phyloP scores from a whole-genome alignment of 1,140 invertebrate species.

The Chlorops oryzae region DNA sequence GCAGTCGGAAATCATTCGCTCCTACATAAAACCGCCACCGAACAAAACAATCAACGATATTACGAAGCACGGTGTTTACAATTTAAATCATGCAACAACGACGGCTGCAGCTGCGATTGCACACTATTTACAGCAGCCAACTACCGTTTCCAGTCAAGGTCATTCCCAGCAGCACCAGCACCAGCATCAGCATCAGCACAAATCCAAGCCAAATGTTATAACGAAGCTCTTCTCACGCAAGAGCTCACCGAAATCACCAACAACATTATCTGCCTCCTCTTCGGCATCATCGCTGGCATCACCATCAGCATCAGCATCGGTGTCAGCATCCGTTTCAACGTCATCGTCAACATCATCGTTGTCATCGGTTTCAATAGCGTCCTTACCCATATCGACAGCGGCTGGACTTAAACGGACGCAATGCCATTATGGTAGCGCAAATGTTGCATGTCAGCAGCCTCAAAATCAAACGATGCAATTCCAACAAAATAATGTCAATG shows the following conservation, averaged over 20 bases:
- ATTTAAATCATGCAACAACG: slow-evolving; percentile 20
- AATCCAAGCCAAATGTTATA: slow-evolving; percentile 46
- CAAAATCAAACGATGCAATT: too few relatives aligned
- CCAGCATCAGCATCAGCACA: slow-evolving; percentile 19
- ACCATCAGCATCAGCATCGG: slow-evolving; percentile 19
- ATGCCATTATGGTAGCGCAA: slow-evolving; percentile 33
- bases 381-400: slow-evolving; percentile 38
- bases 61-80: slow-evolving; percentile 41
- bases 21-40: slow-evolving; percentile 46
- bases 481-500: slow-evolving; percentile 20
- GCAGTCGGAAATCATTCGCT: slow-evolving; percentile 46
- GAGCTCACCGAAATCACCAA: slow-evolving; percentile 44
- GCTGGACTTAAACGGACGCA: slow-evolving; percentile 39
- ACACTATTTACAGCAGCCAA: too few relatives aligned
- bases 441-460: slow-evolving; percentile 7
- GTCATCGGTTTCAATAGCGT: slow-evolving; percentile 29
- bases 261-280: slow-evolving; percentile 8
- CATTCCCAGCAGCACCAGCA: slow-evolving; percentile 1
- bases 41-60: slow-evolving; percentile 46
- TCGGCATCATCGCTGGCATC: slow-evolving; percentile 16
- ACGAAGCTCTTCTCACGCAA: slow-evolving; percentile 45
- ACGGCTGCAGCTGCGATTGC: slow-evolving; percentile 13
- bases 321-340: slow-evolving; percentile 33
- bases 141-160: not conserved
- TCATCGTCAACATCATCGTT: slow-evolving; percentile 38